Evolutionary conservation across 2,888 invertebrate genomes (phyloP).

Genomic region (Latheticus oryzae): DNA sequence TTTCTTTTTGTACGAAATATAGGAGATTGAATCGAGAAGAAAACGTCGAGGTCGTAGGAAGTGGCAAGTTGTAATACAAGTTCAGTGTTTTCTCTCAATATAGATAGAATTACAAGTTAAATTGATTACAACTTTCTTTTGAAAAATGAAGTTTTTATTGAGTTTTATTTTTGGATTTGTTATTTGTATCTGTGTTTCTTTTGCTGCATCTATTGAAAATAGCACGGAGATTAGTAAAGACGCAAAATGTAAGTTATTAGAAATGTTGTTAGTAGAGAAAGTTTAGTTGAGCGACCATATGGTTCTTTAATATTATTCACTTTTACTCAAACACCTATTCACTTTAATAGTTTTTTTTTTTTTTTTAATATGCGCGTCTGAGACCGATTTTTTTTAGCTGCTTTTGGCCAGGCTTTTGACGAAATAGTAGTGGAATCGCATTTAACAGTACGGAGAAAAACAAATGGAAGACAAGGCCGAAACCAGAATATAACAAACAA

Average conservation of each 20-base stretch:
- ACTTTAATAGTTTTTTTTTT: no score
- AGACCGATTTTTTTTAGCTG: conserved; percentile 50
- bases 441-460: conserved; percentile 65
- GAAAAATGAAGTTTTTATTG: conserved; percentile 32
- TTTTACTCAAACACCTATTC: no score
- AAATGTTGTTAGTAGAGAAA: conserved; percentile 30
- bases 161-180: conserved; percentile 12
- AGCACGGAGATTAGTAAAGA: conserved; percentile 33
- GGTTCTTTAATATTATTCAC: conserved; percentile 18
- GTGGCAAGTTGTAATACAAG: conserved; percentile 36
- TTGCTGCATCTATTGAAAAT: conserved; percentile 25
- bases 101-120: conserved; percentile 20
- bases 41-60: conserved; percentile 41
- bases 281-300: conserved; percentile 25
- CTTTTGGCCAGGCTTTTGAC: conserved; percentile 62
- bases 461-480: conserved; percentile 51
- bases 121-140: conserved; percentile 18
- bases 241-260: conserved; percentile 40
- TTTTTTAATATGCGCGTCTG: no score
- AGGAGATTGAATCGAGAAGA: conserved; percentile 26
- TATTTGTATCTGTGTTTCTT: conserved; percentile 31
- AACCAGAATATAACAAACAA: conserved; percentile 44
- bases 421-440: conserved; percentile 68
- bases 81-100: conserved; percentile 40
- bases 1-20: conserved; percentile 28